phyloP scores from a whole-genome alignment of 1,140 invertebrate genomes.

The Formica selysi region DNA sequence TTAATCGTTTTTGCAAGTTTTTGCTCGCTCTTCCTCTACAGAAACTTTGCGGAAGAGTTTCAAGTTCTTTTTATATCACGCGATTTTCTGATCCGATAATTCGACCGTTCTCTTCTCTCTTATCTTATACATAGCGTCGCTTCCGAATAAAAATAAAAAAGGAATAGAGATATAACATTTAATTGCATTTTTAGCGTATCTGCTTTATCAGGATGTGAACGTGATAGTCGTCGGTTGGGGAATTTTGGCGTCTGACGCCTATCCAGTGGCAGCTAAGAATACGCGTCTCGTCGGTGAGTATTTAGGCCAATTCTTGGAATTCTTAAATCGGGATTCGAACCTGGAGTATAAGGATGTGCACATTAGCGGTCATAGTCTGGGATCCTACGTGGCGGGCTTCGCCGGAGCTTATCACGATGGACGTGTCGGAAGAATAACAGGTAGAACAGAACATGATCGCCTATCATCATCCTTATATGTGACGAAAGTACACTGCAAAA shows the following conservation, averaged over 20 bases:
- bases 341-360: constrained; percentile 88
- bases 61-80: neutral
- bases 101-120: too few species aligned
- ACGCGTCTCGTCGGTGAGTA: constrained; percentile 82
- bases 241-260: constrained; percentile 85
- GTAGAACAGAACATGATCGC: constrained; percentile 73
- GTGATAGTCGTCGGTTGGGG: constrained; percentile 90
- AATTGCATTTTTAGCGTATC: constrained; percentile 85
- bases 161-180: neutral
- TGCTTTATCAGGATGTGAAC: constrained; percentile 87
- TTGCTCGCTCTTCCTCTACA: constrained; percentile 22
- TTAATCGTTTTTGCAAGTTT: constrained; percentile 72
- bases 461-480: too few species aligned
- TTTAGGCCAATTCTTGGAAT: constrained; percentile 80
- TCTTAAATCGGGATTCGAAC: constrained; percentile 81
- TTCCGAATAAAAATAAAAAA: constrained; percentile 4
- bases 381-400: constrained; percentile 93
- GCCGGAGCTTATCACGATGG: constrained; percentile 86
- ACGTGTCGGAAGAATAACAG: constrained; percentile 88
- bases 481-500: too few species aligned
- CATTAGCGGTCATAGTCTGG: constrained; percentile 94
- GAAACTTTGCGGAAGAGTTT: constrained; percentile 52
- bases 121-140: neutral
- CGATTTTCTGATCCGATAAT: neutral
- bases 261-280: constrained; percentile 79